These are phyloP conservation scores for Rhabdomys dilectus DNA, from an alignment of 2,113 vertebrate genomes.

Conservation along the genomic window DNA sequence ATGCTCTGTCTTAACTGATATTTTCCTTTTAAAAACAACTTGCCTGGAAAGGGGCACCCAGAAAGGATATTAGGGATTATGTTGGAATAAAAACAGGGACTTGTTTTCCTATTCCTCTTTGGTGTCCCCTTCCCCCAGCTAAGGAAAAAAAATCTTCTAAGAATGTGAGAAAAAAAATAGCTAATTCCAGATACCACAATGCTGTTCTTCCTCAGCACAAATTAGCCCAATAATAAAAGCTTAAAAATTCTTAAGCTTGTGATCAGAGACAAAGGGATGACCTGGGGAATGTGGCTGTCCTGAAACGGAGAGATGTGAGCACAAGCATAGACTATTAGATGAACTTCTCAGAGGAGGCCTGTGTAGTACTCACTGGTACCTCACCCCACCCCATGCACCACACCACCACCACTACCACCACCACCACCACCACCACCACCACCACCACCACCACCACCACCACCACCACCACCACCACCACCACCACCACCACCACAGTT, in stretches of 20 bases:
- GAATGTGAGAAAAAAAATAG: constrained; percentile 69
- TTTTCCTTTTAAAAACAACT: constrained; percentile 75
- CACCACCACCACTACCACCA: too few species aligned
- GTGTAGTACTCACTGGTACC: too few species aligned
- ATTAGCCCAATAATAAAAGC: neutral
- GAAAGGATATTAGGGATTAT: constrained; percentile 78
- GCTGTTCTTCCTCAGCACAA: neutral
- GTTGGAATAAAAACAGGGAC: constrained; percentile 66
- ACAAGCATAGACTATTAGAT: neutral
- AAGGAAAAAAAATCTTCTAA: constrained; percentile 54
- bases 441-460: too few species aligned
- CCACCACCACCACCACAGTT: neutral
- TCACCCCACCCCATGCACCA: too few species aligned
- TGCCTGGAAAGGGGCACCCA: neutral
- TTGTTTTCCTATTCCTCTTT: constrained; percentile 54
- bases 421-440: too few species aligned
- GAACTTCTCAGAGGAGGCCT: neutral
- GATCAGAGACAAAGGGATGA: neutral
- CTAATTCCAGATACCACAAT: constrained; percentile 49
- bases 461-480: too few species aligned
- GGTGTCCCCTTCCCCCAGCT: neutral
- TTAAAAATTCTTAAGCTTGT: neutral
- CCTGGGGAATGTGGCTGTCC: neutral
- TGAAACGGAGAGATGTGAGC: neutral
- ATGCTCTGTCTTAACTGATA: constrained; percentile 72